Base-by-base conservation (phyloP, 1,140 invertebrate genomes). In the Scaptomyza hsui region DNA sequence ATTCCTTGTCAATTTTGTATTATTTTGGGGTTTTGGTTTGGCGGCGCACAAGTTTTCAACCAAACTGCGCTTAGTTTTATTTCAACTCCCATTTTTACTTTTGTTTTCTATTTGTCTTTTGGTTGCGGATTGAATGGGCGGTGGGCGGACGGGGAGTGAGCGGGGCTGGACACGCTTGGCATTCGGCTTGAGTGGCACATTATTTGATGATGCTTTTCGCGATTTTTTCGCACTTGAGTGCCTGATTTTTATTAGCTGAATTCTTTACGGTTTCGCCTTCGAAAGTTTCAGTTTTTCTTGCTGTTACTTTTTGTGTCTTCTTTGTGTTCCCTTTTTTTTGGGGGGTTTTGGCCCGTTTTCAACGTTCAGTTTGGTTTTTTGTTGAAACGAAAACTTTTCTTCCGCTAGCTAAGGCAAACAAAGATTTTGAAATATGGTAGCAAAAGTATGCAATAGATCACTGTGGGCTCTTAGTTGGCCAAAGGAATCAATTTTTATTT, bases 161-260 rank as follows among this genome's bases (percentile, higher is more conserved):
- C 21, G 29, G 49, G 26, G 48, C 48, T 63, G 51, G 76, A 55
- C 51, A 18, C 35, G 68, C 63, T 57, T 53, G 71, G 73, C 62
- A 71, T 72, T 75, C 75, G 69, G 78, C 64, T 83, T 83, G 83
- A 83, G 83, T 89, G 85, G 83, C 83, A 88, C 82, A 89, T 89
- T 89, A 89, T 89, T 89, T 89, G 83, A 89, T 89, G 83, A 89
- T 83, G 83, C 83, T 89, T 88, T 88, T 89, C 89, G 83, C 80
- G 89, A 90, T 90, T 90, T 90, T 90, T 90, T 90, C 89, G 89
- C 89, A 90, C 89, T 90, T 90, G 89, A 90, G 86, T 90, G 89
- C 78, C 73, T 90, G 86, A 90, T 90, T 90, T 90, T 90, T 90
- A 90, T 90, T 90, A 90, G 89, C 85, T 89, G 89, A 89, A 90